These are phyloP conservation scores for Chesias legatella DNA, from an alignment of 2,888 invertebrate genomes.

Conservation along the genomic window DNA sequence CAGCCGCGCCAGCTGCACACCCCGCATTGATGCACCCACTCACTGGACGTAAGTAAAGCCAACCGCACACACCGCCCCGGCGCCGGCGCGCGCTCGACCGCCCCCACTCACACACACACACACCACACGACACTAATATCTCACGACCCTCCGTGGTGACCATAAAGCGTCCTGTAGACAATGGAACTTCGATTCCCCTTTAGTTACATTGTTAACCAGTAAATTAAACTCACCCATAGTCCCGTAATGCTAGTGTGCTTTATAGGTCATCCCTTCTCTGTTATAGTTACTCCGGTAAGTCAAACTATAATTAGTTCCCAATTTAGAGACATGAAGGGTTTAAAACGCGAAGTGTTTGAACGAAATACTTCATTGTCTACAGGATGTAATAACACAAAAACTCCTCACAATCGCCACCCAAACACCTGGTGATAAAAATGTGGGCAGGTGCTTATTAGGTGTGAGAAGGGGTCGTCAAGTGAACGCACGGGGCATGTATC, in stretches of 20 bases:
- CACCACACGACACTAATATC: constrained; percentile 42
- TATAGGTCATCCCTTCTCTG: constrained; percentile 6
- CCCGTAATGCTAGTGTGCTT: constrained; percentile 7
- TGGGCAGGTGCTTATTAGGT: constrained; percentile 18
- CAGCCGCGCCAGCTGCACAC: constrained; percentile 97
- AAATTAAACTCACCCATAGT: constrained; percentile 8
- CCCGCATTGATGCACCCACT: constrained; percentile 99
- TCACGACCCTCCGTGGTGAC: constrained; percentile 39
- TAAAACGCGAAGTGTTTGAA: constrained; percentile 5
- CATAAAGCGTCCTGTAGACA: constrained; percentile 29
- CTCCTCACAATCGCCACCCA: constrained; percentile 24
- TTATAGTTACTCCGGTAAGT: constrained; percentile 4
- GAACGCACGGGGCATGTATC: constrained; percentile 68
- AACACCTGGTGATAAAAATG: constrained; percentile 15
- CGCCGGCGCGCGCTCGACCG: constrained; percentile 69
- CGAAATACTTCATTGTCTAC: constrained; percentile 21
- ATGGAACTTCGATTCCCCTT: constrained; percentile 15
- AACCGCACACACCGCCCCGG: constrained; percentile 72
- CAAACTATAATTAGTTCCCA: not conserved
- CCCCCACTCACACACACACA: constrained; percentile 43
- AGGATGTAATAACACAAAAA: constrained; percentile 21
- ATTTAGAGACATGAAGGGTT: too few species aligned
- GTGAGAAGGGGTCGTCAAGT: constrained; percentile 55
- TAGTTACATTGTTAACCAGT: constrained; percentile 17
- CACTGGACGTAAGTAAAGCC: constrained; percentile 98